These are phyloP conservation scores for Barnardius zonarius DNA, from an alignment of 2,113 vertebrate genomes.

Conservation along the genomic window DNA sequence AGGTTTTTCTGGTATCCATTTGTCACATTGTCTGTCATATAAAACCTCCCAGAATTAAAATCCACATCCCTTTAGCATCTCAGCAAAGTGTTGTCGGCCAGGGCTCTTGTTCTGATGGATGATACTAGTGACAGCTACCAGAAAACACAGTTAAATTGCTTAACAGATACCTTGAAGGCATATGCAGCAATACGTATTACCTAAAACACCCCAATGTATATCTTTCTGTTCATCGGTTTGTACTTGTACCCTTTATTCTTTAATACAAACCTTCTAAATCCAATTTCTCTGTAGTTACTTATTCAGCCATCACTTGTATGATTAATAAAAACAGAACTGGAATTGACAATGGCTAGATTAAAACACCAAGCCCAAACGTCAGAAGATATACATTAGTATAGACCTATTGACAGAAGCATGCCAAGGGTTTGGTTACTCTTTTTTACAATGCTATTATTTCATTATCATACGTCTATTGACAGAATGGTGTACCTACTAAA, in stretches of 20 bases:
- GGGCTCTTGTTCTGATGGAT: conserved; percentile 58
- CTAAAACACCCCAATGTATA: background rate
- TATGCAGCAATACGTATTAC: conserved; percentile 32
- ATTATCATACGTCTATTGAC: background rate
- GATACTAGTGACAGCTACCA: conserved; percentile 61
- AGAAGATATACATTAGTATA: background rate
- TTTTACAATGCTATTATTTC: background rate
- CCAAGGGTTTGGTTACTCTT: background rate
- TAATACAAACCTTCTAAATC: conserved; percentile 37
- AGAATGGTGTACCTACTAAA: background rate
- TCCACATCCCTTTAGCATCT: conserved; percentile 52
- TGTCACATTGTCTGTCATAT: conserved; percentile 28
- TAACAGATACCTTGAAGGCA: conserved; percentile 56
- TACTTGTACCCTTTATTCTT: conserved; percentile 30
- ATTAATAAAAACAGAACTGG: conserved; percentile 37
- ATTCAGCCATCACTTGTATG: background rate
- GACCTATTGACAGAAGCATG: background rate
- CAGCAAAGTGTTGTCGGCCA: conserved; percentile 29
- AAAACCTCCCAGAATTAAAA: conserved; percentile 68
- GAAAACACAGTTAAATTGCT: conserved; percentile 46
- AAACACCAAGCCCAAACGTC: background rate
- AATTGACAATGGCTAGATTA: conserved; percentile 38
- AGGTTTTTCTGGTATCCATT: conserved; percentile 39
- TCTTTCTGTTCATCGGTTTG: background rate
- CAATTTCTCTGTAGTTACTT: conserved; percentile 33